Conservation (phyloP, 23 tunicate genomes). For the Ciona savignyi region DNA sequence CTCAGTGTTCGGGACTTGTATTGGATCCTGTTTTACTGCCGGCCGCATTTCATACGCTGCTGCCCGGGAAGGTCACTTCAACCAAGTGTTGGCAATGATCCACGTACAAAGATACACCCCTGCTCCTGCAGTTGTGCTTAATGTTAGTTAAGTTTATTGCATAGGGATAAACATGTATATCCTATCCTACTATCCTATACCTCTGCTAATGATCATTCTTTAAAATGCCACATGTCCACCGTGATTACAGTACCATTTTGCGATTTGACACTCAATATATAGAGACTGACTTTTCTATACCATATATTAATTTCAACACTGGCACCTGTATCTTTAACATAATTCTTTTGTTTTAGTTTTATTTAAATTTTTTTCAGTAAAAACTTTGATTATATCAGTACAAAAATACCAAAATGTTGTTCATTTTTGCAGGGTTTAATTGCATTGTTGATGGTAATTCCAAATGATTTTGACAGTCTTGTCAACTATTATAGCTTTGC, state of each 20-base stretch:
- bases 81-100: slow-evolving; percentile 71
- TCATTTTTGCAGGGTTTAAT: slow-evolving; percentile 55
- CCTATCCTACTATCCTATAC: too few relatives aligned
- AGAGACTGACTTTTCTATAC: too few relatives aligned
- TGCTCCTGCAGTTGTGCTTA: slow-evolving; percentile 86
- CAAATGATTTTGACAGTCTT: slow-evolving; percentile 90
- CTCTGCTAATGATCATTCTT: neutral
- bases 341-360: too few relatives aligned
- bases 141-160: slow-evolving; percentile 35
- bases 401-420: neutral
- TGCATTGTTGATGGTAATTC: slow-evolving; percentile 82
- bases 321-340: too few relatives aligned
- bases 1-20: slow-evolving; percentile 93
- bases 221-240: neutral
- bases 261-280: neutral
- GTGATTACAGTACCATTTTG: neutral
- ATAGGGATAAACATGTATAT: neutral
- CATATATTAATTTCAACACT: too few relatives aligned
- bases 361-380: too few relatives aligned
- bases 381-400: neutral
- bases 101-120: slow-evolving; percentile 74
- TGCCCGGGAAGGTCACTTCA: slow-evolving; percentile 87
- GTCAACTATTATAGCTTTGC: slow-evolving; percentile 90
- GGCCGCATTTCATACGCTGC: slow-evolving; percentile 86
- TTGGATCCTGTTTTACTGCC: slow-evolving; percentile 95